Percentiles rank a stretch among this genome's conserved stretches.
phyloP scores from a whole-genome alignment of 2,797 vertebrate species.

The Gallinago nigripennis region DNA sequence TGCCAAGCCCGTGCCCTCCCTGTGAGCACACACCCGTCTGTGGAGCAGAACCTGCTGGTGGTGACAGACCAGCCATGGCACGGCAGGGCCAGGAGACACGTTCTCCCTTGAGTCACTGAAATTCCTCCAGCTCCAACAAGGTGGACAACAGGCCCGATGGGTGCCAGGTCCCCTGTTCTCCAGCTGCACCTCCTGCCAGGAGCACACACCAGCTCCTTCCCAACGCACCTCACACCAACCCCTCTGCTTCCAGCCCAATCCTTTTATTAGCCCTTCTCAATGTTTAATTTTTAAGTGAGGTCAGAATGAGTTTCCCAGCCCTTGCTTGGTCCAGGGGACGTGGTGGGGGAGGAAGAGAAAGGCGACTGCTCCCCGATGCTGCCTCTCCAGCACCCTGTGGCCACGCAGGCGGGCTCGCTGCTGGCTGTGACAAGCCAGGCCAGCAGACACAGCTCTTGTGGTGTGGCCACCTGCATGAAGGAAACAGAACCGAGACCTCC shows the following conservation, averaged over 20 bases:
- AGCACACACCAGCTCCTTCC: neutral
- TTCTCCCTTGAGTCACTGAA: neutral
- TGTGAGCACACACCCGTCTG: accelerated
- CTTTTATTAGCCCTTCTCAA: neutral
- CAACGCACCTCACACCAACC: neutral
- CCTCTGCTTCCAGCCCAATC: neutral
- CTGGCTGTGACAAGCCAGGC: neutral
- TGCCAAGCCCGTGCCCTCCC: accelerated
- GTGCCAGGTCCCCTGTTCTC: neutral
- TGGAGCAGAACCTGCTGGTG: neutral
- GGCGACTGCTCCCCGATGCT: accelerated
- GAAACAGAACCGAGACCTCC: neutral
- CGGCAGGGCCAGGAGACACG: accelerated
- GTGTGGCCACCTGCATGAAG: neutral
- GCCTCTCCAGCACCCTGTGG: neutral
- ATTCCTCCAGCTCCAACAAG: neutral
- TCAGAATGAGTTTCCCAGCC: neutral
- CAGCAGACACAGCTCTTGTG: neutral
- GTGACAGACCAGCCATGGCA: neutral
- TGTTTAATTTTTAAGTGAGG: neutral
- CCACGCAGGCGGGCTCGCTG: no score
- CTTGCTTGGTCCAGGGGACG: neutral
- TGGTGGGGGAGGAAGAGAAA: neutral
- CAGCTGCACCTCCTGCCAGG: neutral
- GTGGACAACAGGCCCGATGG: accelerated